A percentile compares a stretch with the other conserved stretches of the same genome.
These are phyloP conservation scores for Drosophila nigrodunni DNA, from an alignment of 1,140 invertebrate genomes.

Conservation along the genomic window DNA sequence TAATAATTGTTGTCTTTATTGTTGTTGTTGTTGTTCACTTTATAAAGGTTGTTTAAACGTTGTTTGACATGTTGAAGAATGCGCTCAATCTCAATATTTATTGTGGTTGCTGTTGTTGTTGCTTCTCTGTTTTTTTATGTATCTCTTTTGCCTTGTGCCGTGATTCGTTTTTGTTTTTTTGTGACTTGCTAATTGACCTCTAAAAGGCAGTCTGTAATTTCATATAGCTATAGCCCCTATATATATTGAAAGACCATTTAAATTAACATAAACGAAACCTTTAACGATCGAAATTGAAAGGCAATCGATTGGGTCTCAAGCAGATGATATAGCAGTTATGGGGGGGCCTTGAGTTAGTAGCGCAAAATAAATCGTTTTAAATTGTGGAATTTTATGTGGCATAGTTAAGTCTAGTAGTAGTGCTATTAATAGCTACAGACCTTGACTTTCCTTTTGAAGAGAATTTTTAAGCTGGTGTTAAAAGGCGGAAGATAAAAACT, in stretches of 20 bases:
- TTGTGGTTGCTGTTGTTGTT: neutral
- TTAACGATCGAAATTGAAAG: slow-evolving; percentile 58
- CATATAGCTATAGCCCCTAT: slow-evolving; percentile 5
- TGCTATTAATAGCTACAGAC: neutral
- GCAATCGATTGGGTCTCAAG: slow-evolving; percentile 15
- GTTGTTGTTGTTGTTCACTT: slow-evolving; percentile 32
- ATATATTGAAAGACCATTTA: slow-evolving; percentile 25
- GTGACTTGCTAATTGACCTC: slow-evolving; percentile 76
- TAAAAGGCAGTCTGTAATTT: slow-evolving; percentile 62
- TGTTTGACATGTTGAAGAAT: slow-evolving; percentile 49
- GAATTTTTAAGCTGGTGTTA: neutral
- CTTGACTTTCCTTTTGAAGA: slow-evolving; percentile 12
- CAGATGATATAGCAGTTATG: slow-evolving; percentile 9
- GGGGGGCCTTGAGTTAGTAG: slow-evolving; percentile 4
- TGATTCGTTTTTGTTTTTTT: slow-evolving; percentile 29
- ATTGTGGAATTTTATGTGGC: neutral
- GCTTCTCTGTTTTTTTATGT: slow-evolving; percentile 9
- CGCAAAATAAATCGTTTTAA: neutral
- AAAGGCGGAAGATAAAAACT: neutral
- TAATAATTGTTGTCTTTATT: slow-evolving; percentile 39
- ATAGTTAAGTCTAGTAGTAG: no score
- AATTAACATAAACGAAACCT: slow-evolving; percentile 59
- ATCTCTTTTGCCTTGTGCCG: slow-evolving; percentile 36
- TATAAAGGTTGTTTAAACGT: slow-evolving; percentile 37
- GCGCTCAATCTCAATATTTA: slow-evolving; percentile 30